Conservation (phyloP, 2,888 invertebrate species). For the Cosmopolites sordidus region DNA sequence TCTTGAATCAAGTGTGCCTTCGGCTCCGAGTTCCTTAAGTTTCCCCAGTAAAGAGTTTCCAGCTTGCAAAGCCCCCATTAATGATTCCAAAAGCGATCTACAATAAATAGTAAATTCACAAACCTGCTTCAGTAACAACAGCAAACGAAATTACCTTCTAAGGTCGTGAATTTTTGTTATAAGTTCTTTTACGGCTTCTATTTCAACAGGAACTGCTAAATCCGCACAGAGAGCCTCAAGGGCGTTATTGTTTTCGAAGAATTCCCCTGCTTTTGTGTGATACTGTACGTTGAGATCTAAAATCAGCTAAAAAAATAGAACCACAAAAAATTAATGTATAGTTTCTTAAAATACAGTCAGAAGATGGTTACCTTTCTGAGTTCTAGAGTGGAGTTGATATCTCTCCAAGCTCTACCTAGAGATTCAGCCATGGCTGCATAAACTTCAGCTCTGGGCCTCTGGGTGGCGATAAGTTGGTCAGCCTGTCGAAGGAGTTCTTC, state of each 20-base stretch:
- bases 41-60: conserved; percentile 72
- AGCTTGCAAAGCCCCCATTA: conserved; percentile 76
- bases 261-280: conserved; percentile 66
- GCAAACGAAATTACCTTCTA: conserved; percentile 38
- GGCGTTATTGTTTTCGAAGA: conserved; percentile 62
- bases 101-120: not conserved
- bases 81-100: conserved; percentile 67
- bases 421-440: conserved; percentile 87
- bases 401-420: conserved; percentile 72
- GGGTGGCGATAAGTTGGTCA: conserved; percentile 76
- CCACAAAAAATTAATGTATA: not conserved
- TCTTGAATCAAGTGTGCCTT: conserved; percentile 71
- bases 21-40: conserved; percentile 67
- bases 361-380: conserved; percentile 55
- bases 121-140: too few species aligned
- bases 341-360: not conserved
- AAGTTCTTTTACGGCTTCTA: conserved; percentile 65
- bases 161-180: conserved; percentile 68
- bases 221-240: conserved; percentile 67
- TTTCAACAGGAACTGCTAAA: conserved; percentile 51
- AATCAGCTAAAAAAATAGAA: conserved; percentile 47
- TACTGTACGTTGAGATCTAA: conserved; percentile 75
- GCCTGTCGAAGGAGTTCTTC: conserved; percentile 82
- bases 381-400: conserved; percentile 74
- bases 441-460: conserved; percentile 71